Conservation (phyloP, 2,113 vertebrate genomes). For the Toxotes jaculatrix region DNA sequence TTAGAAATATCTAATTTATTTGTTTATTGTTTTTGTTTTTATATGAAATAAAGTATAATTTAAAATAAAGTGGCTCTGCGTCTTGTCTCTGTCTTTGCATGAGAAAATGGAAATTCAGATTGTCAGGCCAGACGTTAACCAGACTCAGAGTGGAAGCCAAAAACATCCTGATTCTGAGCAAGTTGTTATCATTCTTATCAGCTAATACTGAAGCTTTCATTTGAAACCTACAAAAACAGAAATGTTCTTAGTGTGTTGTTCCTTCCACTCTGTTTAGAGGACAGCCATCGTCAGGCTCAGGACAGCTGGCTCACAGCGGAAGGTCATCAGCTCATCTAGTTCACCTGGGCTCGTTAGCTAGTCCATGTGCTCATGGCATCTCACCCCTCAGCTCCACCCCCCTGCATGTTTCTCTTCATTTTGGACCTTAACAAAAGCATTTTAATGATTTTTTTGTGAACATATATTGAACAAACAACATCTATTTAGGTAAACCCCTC, state of each 20-base stretch:
- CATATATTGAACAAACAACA: neutral
- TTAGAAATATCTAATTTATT: conserved; percentile 89
- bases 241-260: neutral
- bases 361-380: neutral
- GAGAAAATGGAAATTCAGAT: neutral
- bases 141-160: neutral
- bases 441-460: no score
- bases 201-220: neutral
- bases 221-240: neutral
- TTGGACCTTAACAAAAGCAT: neutral
- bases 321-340: neutral
- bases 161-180: neutral
- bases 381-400: neutral
- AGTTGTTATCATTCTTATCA: conserved; percentile 8
- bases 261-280: neutral
- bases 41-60: conserved; percentile 89
- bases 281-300: neutral
- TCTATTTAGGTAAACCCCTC: neutral
- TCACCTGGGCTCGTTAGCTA: neutral
- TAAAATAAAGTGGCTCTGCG: conserved; percentile 75
- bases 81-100: neutral
- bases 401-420: neutral
- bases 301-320: neutral
- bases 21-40: conserved; percentile 87
- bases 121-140: neutral